These are phyloP conservation scores for Eristalinus aeneus DNA, from an alignment of 2,888 invertebrate species.

Conservation along the genomic window DNA sequence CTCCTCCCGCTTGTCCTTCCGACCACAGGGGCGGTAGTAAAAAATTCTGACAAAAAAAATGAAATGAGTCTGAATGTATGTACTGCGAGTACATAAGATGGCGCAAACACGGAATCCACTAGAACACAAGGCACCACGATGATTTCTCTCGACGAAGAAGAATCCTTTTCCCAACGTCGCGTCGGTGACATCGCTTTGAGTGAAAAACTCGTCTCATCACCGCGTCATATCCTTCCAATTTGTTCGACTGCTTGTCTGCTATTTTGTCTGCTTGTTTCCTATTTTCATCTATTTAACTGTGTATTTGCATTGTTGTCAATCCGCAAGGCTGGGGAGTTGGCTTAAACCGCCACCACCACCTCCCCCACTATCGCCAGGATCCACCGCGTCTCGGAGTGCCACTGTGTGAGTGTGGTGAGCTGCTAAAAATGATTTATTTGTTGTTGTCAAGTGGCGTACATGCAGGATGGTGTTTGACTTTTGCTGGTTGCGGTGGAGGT, in stretches of 20 bases:
- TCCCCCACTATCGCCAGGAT: neutral
- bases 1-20: neutral
- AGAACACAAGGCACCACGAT: constrained; percentile 40
- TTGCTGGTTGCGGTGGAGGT: constrained; percentile 35
- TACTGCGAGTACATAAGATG: neutral
- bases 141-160: constrained; percentile 5
- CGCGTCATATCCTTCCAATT: constrained; percentile 67
- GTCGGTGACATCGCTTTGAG: constrained; percentile 38
- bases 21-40: neutral
- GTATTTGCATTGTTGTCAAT: constrained; percentile 64
- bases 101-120: neutral
- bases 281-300: constrained; percentile 66
- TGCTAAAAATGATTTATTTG: constrained; percentile 61
- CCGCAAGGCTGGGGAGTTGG: constrained; percentile 38
- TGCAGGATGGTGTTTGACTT: constrained; percentile 56
- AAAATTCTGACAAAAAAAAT: neutral
- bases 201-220: constrained; percentile 58
- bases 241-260: constrained; percentile 63
- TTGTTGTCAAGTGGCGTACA: constrained; percentile 62
- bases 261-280: constrained; percentile 56
- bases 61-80: constrained; percentile 26
- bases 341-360: constrained; percentile 18
- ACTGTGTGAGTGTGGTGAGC: constrained; percentile 43
- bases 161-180: constrained; percentile 1
- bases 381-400: neutral